These are phyloP conservation scores for Polymixis lichenea DNA, from an alignment of 2,888 invertebrate genomes.

Conservation along the genomic window DNA sequence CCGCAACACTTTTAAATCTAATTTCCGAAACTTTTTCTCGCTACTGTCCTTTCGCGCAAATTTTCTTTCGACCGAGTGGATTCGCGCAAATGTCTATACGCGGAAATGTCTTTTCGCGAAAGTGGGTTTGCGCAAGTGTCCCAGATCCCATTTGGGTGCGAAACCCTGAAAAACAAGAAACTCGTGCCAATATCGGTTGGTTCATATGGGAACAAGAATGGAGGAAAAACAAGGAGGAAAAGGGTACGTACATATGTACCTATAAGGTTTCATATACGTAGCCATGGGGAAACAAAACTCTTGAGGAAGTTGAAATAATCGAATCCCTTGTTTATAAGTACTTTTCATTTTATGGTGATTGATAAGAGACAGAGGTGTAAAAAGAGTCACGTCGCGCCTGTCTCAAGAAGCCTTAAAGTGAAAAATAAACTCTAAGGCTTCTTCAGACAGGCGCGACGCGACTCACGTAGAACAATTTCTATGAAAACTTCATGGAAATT, in stretches of 20 bases:
- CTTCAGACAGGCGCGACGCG: too few species aligned
- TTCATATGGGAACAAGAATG: slow-evolving; percentile 4
- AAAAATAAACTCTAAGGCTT: too few species aligned
- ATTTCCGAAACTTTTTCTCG: too few species aligned
- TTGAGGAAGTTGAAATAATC: not conserved
- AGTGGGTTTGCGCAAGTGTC: too few species aligned
- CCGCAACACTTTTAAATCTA: too few species aligned
- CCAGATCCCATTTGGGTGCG: not conserved
- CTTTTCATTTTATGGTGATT: not conserved
- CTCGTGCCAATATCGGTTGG: not conserved
- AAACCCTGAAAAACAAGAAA: slow-evolving; percentile 18
- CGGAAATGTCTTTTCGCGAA: too few species aligned
- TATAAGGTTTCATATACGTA: not conserved
- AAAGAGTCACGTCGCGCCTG: not conserved
- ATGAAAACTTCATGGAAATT: too few species aligned
- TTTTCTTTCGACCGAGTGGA: too few species aligned
- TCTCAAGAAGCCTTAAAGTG: too few species aligned
- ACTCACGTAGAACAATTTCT: too few species aligned
- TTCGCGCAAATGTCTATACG: too few species aligned
- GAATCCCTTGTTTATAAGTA: not conserved
- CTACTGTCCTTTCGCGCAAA: too few species aligned
- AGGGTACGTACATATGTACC: not conserved
- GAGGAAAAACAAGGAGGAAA: slow-evolving; percentile 10
- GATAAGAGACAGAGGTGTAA: not conserved
- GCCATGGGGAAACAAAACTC: not conserved